phyloP scores from a whole-genome alignment of 2,888 invertebrate genomes.

The Drosophila quinaria region DNA sequence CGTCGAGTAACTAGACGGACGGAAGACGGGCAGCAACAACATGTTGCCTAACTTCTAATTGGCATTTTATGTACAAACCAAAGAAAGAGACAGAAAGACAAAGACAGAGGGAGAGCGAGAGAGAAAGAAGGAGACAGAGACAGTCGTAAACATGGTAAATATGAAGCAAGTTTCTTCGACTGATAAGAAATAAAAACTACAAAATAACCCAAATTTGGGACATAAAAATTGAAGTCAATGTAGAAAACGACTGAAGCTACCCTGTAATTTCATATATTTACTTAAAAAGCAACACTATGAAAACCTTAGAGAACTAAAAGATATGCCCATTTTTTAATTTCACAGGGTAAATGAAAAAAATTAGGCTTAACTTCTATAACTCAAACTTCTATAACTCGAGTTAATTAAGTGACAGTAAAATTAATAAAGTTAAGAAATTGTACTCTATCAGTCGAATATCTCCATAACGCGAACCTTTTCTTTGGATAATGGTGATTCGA shows the following conservation, averaged over 20 bases:
- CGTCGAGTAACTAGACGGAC: not conserved
- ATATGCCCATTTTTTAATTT: not conserved
- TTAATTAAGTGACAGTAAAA: too few species aligned
- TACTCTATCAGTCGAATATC: too few species aligned
- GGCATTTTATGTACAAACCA: slow-evolving; percentile 62
- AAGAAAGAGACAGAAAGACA: not conserved
- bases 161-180: slow-evolving; percentile 20
- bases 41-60: slow-evolving; percentile 74
- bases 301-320: not conserved
- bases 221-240: not conserved
- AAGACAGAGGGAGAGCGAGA: not conserved
- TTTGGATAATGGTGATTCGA: too few species aligned
- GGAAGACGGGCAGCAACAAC: slow-evolving; percentile 9
- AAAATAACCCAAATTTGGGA: not conserved
- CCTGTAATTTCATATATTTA: not conserved
- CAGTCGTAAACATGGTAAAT: slow-evolving; percentile 23
- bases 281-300: not conserved
- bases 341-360: not conserved
- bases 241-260: not conserved
- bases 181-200: slow-evolving; percentile 37
- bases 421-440: too few species aligned
- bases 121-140: not conserved
- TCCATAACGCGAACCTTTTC: too few species aligned
- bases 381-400: too few species aligned
- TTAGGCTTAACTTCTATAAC: too few species aligned